Base-by-base conservation (phyloP, 2,797 vertebrate genomes). In the Streptopelia turtur region DNA sequence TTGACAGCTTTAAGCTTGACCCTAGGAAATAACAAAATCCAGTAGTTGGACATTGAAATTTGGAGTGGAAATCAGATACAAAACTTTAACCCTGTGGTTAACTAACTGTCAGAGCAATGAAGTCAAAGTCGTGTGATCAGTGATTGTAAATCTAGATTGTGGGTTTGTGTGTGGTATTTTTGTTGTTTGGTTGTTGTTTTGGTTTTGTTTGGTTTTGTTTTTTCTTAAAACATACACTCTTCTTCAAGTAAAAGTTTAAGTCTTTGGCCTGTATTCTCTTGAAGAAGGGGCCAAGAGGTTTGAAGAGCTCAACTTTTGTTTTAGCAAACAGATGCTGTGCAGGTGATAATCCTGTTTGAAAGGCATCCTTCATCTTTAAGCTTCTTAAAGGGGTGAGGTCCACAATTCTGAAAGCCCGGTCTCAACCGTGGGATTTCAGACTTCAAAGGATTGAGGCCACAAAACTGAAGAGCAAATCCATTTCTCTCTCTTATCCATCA, bases 1-100 rank as follows among this genome's bases (percentile, higher is more conserved):
- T 90, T 93, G 93, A 93, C 88, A 95, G 76, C 53, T 88, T 95
- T 93, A 61, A 90, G 88, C 88, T 91, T 97, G 92, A 95, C 94
- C 93, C 35, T 63, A 69, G 70, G 88, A 97, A 96, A 89, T 76
- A 91, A 93, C 65, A 91, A 93, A 95, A 95, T 88, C 61, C 30
- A 81, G 69, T 82, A 69, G 47, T 0, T 90, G 63, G 47, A 95
- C 88, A 91, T 55, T 88, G 59, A 88, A 95, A 90, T 90, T 47
- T 92, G 43, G 27, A 93, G 59, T 72, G 70, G 41, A 85, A 81
- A 82, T 86, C 33, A 41, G 79, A 47, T 65, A 39, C 6, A 39
- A 35, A 61, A 35, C 3, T 78, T 93, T 91, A 94, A 85, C 84
- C 56, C 80, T 63, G 57, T 80, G 33, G 35, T 87, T 93, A 52